Base-by-base conservation (phyloP, 2,797 vertebrate genomes). In the Alauda arvensis region DNA sequence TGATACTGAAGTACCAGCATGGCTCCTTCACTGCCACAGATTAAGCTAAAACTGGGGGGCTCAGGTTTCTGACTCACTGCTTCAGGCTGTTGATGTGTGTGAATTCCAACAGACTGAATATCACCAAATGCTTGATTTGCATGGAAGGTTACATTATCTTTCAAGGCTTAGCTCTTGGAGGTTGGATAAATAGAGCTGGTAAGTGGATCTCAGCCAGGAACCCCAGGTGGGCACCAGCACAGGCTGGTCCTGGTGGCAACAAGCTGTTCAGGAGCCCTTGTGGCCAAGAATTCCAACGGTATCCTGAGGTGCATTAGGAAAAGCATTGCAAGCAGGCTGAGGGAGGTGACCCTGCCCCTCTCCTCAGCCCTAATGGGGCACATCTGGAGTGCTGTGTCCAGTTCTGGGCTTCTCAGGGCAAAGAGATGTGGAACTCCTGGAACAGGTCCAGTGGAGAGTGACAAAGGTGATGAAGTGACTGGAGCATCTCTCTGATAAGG, bases 321-420 rank as follows among this genome's bases (percentile, higher is more conserved):
- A 4, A 29, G 7, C 0, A 0, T 1, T 29, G 28, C 19, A 59
- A 77, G 43, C 16, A 77, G 66, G 37, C 4, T 37, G 37, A 57
- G 18, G 39, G 39, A 49, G 37, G 11, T n/a, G 37, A 45, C 46
- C 8, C 19, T 45, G 33, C 39, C n/a, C 39, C 39, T 57, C 8
- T 9, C 1, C 23, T 62, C 72, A 56, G 18, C 37, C 43, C 39
- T 51, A 24, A 5, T 15, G 20, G 33, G 51, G 52, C n/a, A 39
- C 15, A 48, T 16, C 51, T 65, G 66, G 17, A 29, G n/a, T 29
- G 14, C 17, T 33, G 11, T 45, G 45, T 45, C 14, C 29, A 25
- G 2, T n/a, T 57, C 33, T 45, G 39, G 13, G 33, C 74, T 71
- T 3, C 59, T 51, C 52, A 45, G 29, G 10, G 18, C 37, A 25